Evolutionary conservation across 2,888 invertebrate species (phyloP), one percentile per base, ranked within the genome.

Genomic region (Prostheceraeus crozeri): DNA sequence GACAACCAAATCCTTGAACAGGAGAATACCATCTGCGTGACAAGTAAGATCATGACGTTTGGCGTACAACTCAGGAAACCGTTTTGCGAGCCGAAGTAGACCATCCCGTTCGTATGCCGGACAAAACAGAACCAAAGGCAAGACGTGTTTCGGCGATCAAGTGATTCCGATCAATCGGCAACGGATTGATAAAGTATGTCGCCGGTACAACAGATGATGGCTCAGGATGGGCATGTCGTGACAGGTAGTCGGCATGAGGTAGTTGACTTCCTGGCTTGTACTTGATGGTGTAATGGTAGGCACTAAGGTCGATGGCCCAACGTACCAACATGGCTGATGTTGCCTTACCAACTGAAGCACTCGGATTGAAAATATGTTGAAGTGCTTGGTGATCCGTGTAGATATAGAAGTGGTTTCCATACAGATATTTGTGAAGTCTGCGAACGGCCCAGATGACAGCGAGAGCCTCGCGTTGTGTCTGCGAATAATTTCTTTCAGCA

Each of bases 381-480:
- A 40, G 28, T 48, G 27, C 48, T 19, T 48, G 48, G 27, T 48
- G 48, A 25, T 48, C 48, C 25, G 25, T 48, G 23, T 28, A 4
- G 4, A 48, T 25, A 48, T 25, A 14, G 28, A 48, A 48, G 23
- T 48, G 25, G 28, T 25, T 48, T 28, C 28, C 28, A 25, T 28
- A 48, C 25, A 40, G 45, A 48, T 28, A 48, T 48, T 48, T 48
- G 16, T 48, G 27, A 11, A 48, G 28, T 21, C 23, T 48, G 11
- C 28, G 23, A 19, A 48, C 48, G 8, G 48, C 48, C 48, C 48
- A 48, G 48, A 28, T 25, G 48, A 48, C 28, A 48, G 48, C 48
- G 10, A 48, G 48, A 23, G 48, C 25, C 23, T 48, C 48, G 10
- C 28, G 23, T 16, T 48, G 48, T 6, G 48, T 48, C 28, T 48